A percentile compares a stretch with the other conserved stretches of the same genome.
Conservation (phyloP, 2,113 vertebrate species). For the Myodes glareolus region DNA sequence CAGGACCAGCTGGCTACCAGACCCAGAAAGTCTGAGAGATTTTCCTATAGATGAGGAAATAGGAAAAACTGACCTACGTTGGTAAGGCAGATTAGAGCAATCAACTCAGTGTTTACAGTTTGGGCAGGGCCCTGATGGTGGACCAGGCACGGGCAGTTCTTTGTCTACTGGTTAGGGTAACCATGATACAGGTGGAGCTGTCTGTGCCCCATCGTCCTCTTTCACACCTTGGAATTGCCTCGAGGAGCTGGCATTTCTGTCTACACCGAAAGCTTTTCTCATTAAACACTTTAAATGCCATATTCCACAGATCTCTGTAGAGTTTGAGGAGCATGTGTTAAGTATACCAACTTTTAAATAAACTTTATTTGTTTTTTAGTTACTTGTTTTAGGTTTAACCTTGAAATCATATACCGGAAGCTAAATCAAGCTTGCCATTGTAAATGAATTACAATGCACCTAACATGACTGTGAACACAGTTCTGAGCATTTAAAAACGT, state of each 20-base stretch:
- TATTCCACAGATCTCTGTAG: background rate
- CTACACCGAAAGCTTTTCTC: background rate
- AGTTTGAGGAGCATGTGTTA: background rate
- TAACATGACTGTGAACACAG: background rate
- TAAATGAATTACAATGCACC: background rate
- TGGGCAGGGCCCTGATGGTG: background rate
- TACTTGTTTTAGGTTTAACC: background rate
- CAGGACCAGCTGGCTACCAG: background rate
- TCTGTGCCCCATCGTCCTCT: background rate
- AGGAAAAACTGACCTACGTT: background rate
- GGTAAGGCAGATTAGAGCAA: background rate
- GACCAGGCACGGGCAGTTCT: background rate
- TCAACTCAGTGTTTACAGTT: background rate
- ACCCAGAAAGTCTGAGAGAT: background rate
- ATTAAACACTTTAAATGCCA: background rate
- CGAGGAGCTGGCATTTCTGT: background rate
- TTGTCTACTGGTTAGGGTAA: background rate
- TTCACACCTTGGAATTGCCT: background rate
- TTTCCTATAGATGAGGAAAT: background rate
- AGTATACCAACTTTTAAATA: background rate
- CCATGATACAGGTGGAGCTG: background rate
- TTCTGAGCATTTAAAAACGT: background rate
- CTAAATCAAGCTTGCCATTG: background rate
- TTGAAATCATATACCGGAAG: background rate
- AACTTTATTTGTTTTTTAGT: background rate